Evolutionary conservation across 2,113 vertebrate genomes (phyloP).

Genomic region (Acanthochromis polyacanthus): DNA sequence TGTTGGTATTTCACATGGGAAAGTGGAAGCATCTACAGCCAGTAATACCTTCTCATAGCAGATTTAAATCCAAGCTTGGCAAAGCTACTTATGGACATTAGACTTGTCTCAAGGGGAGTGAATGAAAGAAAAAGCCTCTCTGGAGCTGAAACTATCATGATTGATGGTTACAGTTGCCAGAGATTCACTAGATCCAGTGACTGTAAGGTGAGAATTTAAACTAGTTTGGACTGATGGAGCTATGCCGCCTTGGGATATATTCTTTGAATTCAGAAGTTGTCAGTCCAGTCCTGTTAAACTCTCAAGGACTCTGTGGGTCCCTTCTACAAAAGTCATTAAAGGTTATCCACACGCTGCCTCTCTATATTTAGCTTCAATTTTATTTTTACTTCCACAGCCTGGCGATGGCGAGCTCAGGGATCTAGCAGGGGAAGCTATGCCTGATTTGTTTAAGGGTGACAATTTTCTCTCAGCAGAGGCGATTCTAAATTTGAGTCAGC

Average conservation of each 20-base stretch:
- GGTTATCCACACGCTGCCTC: background rate
- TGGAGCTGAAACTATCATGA: background rate
- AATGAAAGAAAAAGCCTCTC: too few species aligned
- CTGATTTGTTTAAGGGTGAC: background rate
- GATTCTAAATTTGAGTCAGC: conserved; percentile 1
- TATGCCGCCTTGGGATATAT: background rate
- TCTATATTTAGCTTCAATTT: background rate
- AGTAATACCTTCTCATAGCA: background rate
- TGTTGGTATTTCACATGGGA: too few species aligned
- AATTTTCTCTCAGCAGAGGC: background rate
- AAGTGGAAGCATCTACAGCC: too few species aligned
- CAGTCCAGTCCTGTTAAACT: background rate
- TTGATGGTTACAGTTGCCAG: too few species aligned
- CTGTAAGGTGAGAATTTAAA: too few species aligned
- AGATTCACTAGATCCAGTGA: too few species aligned
- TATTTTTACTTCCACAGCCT: background rate
- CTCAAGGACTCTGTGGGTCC: background rate
- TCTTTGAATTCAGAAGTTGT: background rate
- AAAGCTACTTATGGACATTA: too few species aligned
- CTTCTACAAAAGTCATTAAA: background rate
- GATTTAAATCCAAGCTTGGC: too few species aligned
- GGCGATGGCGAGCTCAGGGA: background rate
- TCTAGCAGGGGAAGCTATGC: background rate
- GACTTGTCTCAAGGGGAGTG: too few species aligned
- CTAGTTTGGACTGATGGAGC: background rate